Conservation (phyloP, 2,113 vertebrate genomes). For the Sylvilagus bachmani region DNA sequence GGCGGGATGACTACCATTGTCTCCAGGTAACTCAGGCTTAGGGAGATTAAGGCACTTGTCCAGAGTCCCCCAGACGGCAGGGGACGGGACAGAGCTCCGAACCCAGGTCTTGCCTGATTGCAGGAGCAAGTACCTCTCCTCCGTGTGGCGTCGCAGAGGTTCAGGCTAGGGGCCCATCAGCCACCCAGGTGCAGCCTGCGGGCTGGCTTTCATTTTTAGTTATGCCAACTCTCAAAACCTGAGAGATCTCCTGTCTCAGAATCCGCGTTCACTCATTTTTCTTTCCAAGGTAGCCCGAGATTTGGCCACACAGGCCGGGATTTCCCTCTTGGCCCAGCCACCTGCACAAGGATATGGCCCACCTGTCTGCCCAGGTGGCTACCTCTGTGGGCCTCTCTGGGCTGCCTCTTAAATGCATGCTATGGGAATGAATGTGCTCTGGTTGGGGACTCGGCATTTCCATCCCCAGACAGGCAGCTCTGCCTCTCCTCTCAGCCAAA, state of each 20-base stretch:
- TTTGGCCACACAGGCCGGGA: rapidly evolving
- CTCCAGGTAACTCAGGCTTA: slow-evolving; percentile 53
- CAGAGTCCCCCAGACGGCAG: background rate
- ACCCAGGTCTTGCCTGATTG: background rate
- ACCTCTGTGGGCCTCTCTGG: rapidly evolving
- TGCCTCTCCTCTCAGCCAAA: background rate
- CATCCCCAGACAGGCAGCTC: background rate
- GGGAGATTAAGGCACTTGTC: slow-evolving; percentile 25
- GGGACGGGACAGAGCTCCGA: background rate
- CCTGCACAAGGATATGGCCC: background rate
- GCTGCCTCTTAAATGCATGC: background rate
- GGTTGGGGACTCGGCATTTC: background rate
- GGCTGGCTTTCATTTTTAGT: background rate
- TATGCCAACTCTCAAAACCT: background rate
- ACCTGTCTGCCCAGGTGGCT: rapidly evolving
- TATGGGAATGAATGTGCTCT: rapidly evolving
- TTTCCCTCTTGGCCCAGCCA: background rate
- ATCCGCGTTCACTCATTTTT: background rate
- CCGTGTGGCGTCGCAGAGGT: rapidly evolving
- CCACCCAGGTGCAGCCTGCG: background rate
- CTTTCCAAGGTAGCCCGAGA: background rate
- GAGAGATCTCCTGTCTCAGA: background rate
- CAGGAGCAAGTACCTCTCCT: background rate
- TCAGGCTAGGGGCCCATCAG: rapidly evolving
- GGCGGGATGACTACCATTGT: slow-evolving; percentile 27